Evolutionary conservation across 2,797 vertebrate species (phyloP).

Genomic region (Phylloscopus collybita): DNA sequence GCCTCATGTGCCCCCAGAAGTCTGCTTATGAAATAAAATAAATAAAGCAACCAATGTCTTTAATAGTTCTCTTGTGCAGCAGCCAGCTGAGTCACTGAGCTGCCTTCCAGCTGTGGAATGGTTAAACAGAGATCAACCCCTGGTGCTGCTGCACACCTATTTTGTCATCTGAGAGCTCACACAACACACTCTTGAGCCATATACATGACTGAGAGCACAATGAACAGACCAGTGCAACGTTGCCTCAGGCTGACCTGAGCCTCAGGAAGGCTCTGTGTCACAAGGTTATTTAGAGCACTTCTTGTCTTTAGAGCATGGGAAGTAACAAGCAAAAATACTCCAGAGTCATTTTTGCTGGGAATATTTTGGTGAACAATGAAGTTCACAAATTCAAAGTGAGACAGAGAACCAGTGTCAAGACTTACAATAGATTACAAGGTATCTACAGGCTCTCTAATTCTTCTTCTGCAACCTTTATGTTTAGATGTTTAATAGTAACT

Average conservation of each 20-base stretch:
- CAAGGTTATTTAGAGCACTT: background rate
- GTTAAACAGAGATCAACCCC: background rate
- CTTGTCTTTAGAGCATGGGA: background rate
- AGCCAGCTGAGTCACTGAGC: background rate
- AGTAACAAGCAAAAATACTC: background rate
- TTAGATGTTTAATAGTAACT: background rate
- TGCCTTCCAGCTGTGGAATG: background rate
- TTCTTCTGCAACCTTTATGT: background rate
- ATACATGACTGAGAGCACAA: background rate
- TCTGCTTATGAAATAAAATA: constrained; percentile 9
- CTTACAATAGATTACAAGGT: fast-evolving
- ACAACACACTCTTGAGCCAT: background rate
- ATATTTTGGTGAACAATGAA: background rate
- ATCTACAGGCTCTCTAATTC: background rate
- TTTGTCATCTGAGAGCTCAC: background rate
- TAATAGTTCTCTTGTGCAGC: background rate
- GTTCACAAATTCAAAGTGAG: background rate
- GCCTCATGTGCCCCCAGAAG: background rate
- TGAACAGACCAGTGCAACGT: fast-evolving
- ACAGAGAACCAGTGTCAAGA: background rate
- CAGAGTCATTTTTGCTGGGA: background rate
- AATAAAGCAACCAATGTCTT: background rate
- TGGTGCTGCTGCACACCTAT: background rate
- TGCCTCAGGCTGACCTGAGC: background rate
- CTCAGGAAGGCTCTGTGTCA: background rate